Base-by-base conservation (phyloP, 2,797 vertebrate species). In the Gallinago solitaria region DNA sequence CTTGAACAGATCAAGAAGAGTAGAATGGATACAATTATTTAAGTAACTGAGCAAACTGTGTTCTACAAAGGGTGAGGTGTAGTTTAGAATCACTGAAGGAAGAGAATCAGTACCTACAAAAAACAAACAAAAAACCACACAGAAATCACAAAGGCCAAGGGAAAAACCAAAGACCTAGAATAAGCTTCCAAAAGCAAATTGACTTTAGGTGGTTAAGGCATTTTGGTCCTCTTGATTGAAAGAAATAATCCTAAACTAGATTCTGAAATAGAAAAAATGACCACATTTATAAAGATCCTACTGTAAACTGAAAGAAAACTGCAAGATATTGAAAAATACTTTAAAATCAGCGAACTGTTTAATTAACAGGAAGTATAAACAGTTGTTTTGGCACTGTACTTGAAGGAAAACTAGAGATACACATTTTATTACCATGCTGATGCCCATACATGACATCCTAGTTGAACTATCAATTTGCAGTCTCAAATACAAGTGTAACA, bases 331-430 rank as follows among this genome's bases (percentile, higher is more conserved):
- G 41, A 87, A 43, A 92, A 86, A 77, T 4, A 79, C 48, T 93
- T 91, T 47, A 83, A 92, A 95, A 74, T 9, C 48, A 27, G 35
- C 5, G 4, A 83, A 27, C 14, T 35, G 53, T 87, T 93, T 83
- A 88, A 94, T 90, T 70, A 85, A 67, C 54, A 81, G 64, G 23
- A 83, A 78, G 28, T 51, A 91, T 64, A 93, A 84, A 83, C 24
- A 70, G 37, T 33, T 93, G 17, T 67, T 94, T 91, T 87, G 95
- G 95, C 95, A 96, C 90, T n/a, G 76, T 35, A 90, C 86, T 64
- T 37, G 65, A 71, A 83, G 71, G 68, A 94, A 53, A 83, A 32
- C n/a, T 37, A 65, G 32, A 68, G 16, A 73, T 43, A 87, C 64
- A 89, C n/a, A 64, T 67, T 82, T 61, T 7, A 54, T 69, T 59